Evolutionary conservation across 2,888 invertebrate species (phyloP), one percentile per base, ranked within the genome.

Genomic region (Lepetodrilus schrolli): DNA sequence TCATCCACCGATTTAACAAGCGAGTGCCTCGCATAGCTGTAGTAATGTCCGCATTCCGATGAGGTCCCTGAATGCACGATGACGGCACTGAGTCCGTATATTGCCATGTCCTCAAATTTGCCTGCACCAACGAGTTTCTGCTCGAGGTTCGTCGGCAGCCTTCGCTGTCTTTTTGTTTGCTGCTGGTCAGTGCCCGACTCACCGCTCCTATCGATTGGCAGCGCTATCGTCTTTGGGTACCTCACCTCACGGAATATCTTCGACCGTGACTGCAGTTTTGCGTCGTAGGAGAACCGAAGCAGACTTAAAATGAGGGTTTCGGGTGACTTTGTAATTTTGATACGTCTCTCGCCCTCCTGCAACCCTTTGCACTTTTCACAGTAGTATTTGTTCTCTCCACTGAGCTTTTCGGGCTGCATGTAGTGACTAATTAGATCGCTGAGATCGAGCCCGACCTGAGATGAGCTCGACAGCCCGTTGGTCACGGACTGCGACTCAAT

Each of bases 31-130:
- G 95, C 95, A 75, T 95, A 94, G 0, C 96, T 95, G 89, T 95
- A 96, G 89, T 96, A 96, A 88, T 96, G 96, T 0, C 96, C 96
- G 0, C 95, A 94, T 87, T 96, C 95, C 79, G 95, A 94, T 69
- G 94, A 95, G 23, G 93, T 93, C 1, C 96, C 96, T 0, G 94
- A 94, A 90, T 96, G 96, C 0, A 96, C 94, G 0, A 96, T 94
- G 0, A 95, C 95, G 0, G 95, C 95, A 87, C 95, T 95, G 37
- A 96, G 90, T 43, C 93, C 92, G 89, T 95, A 96, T 20, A 92
- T 91, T 74, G 38, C 68, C 47, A 30, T 78, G 58, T 74, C 74
- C n/a, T 74, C 74, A 2, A 76, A 48, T n/a, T 78, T 77, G 30
- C 78, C 51, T 4, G 78, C 72, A 10, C 17, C 73, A 23, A 20